phyloP scores from a whole-genome alignment of 2,888 invertebrate genomes.

The Macrophya alboannulata region DNA sequence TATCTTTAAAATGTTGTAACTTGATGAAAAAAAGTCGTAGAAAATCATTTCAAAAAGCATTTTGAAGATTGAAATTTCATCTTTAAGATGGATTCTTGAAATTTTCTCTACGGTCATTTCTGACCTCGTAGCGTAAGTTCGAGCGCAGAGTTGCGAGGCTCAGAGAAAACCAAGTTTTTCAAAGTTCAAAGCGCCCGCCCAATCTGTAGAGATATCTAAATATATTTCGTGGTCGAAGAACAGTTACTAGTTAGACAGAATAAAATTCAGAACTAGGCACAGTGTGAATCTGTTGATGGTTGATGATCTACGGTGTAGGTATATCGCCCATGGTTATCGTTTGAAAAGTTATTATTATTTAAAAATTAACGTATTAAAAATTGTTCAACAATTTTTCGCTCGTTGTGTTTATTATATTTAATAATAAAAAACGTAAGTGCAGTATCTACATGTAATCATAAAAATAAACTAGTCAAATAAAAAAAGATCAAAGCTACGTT shows the following conservation, averaged over 20 bases:
- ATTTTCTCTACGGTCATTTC: no score
- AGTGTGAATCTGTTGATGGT: not conserved
- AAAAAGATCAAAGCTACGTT: not conserved
- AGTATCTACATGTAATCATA: not conserved
- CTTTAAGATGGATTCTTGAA: no score
- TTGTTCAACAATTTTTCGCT: conserved; percentile 21
- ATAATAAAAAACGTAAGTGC: not conserved
- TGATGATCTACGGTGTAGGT: not conserved
- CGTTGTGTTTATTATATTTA: not conserved
- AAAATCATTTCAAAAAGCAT: no score
- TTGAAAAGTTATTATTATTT: conserved; percentile 11
- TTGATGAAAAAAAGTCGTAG: no score
- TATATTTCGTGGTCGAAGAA: not conserved
- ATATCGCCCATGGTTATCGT: not conserved
- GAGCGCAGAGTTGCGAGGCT: no score
- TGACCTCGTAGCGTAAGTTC: no score
- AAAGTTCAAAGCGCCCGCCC: no score
- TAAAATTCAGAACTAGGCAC: not conserved
- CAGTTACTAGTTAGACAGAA: not conserved
- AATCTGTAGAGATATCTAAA: not conserved
- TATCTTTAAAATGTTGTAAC: no score
- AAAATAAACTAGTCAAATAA: not conserved
- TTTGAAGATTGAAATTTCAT: no score
- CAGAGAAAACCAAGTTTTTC: no score
- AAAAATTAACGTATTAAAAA: not conserved